Evolutionary conservation across 2,888 invertebrate genomes (phyloP).

Genomic region (Dolomedes plantarius): DNA sequence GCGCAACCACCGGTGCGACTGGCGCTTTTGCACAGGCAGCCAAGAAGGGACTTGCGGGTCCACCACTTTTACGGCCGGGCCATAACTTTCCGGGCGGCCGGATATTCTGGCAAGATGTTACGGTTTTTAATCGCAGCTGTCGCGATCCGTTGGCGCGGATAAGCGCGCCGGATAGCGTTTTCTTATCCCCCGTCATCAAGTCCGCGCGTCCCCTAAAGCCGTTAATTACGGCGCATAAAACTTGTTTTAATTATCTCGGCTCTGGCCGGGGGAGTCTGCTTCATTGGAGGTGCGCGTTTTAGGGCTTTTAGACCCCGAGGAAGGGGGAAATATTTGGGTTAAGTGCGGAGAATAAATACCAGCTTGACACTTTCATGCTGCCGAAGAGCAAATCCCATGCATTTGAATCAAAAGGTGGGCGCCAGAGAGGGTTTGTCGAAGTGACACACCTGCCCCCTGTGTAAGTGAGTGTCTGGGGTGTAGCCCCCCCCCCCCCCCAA

Average conservation of each 20-base stretch:
- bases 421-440: no score
- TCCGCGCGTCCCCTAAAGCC: conserved; percentile 29
- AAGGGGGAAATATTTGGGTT: not conserved
- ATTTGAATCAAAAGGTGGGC: no score
- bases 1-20: no score
- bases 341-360: not conserved
- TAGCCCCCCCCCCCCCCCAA: no score
- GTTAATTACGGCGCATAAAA: conserved; percentile 64
- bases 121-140: conserved; percentile 65
- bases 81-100: conserved; percentile 11
- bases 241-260: conserved; percentile 63
- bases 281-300: conserved; percentile 12
- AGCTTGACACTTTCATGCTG: no score
- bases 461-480: no score
- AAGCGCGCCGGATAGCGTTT: not conserved
- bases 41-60: no score
- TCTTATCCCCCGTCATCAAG: conserved; percentile 24
- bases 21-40: no score
- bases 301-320: not conserved
- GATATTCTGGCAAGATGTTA: conserved; percentile 45
- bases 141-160: conserved; percentile 5
- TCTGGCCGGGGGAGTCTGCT: conserved; percentile 20
- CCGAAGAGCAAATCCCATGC: no score
- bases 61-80: conserved; percentile 21
- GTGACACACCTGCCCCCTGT: no score